These are phyloP conservation scores for Acrossocheilus fasciatus DNA, from an alignment of 2,797 vertebrate species.

Conservation along the genomic window DNA sequence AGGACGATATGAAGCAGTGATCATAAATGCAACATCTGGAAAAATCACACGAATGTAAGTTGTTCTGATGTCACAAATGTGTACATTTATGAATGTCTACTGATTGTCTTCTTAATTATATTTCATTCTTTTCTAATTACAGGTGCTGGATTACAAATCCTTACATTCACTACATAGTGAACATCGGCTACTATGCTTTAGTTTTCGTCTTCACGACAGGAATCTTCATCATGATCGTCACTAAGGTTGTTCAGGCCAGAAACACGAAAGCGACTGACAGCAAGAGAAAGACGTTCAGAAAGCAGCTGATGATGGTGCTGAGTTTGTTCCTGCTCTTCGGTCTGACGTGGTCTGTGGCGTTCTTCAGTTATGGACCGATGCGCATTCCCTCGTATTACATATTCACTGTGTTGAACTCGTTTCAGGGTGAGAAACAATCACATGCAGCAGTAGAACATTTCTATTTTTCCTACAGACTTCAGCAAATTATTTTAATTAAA, in stretches of 20 bases:
- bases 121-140: neutral
- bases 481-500: neutral
- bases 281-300: neutral
- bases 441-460: neutral
- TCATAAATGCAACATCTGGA: constrained; percentile 29
- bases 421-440: constrained; percentile 67
- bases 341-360: constrained; percentile 72
- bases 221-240: constrained; percentile 52
- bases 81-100: neutral
- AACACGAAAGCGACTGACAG: fast-evolving
- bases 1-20: constrained; percentile 53
- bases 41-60: constrained; percentile 20
- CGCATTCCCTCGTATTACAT: constrained; percentile 65
- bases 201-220: constrained; percentile 67
- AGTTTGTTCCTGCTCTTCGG: constrained; percentile 65
- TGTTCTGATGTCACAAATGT: neutral
- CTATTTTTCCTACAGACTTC: neutral
- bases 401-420: constrained; percentile 72
- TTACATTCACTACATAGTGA: constrained; percentile 63
- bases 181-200: constrained; percentile 64
- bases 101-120: neutral
- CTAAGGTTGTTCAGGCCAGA: neutral
- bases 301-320: constrained; percentile 57
- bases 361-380: constrained; percentile 68
- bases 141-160: constrained; percentile 72